phyloP scores from a whole-genome alignment of 2,888 invertebrate genomes.

The Bombyx huttoni region DNA sequence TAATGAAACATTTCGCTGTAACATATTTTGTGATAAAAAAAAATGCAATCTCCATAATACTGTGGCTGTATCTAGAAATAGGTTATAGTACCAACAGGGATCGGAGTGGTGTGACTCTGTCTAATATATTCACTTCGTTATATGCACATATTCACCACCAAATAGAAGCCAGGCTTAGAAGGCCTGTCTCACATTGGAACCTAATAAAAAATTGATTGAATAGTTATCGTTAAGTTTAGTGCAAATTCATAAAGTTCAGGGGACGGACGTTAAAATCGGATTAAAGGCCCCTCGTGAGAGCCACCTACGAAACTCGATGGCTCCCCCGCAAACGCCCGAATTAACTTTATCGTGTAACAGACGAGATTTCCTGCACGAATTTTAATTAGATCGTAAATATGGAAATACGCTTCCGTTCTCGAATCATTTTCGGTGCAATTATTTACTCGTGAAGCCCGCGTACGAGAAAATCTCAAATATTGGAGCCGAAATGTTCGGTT shows the following conservation, averaged over 20 bases:
- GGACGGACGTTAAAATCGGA: conserved; percentile 32
- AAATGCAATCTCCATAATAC: too few relatives aligned
- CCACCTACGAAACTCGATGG: conserved; percentile 21
- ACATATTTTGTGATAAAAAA: too few relatives aligned
- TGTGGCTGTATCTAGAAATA: too few relatives aligned
- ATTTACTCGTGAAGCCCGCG: conserved; percentile 3
- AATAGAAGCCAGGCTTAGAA: too few relatives aligned
- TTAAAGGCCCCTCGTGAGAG: conserved; percentile 25
- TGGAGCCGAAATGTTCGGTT: too few relatives aligned
- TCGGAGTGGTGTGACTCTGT: too few relatives aligned
- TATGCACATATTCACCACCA: too few relatives aligned
- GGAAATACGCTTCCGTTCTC: conserved; percentile 23
- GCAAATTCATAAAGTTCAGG: conserved; percentile 42
- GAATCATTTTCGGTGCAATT: conserved; percentile 17
- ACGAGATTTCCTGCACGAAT: conserved; percentile 17
- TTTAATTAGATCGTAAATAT: conserved; percentile 28
- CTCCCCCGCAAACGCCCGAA: conserved; percentile 18
- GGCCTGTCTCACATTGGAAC: background rate
- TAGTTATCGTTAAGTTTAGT: conserved; percentile 27
- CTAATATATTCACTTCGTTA: too few relatives aligned
- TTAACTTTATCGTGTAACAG: conserved; percentile 20
- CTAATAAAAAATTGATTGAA: background rate
- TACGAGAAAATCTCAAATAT: too few relatives aligned
- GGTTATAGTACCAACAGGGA: too few relatives aligned
- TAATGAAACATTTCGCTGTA: too few relatives aligned